Conservation (phyloP, 2,113 vertebrate species). For the Galemys pyrenaicus region DNA sequence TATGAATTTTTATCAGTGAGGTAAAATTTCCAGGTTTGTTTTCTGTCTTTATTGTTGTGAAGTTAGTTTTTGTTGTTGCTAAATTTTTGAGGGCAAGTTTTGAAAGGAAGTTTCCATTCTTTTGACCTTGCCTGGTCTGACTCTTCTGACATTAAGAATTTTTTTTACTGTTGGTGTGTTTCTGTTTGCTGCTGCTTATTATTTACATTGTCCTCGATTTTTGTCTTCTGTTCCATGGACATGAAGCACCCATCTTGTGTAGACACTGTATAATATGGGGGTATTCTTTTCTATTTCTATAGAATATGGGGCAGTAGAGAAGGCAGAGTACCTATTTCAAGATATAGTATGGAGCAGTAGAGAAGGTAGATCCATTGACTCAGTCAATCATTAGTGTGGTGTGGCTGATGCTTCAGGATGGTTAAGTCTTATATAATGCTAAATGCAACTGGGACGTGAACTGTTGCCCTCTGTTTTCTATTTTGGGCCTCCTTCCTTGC, state of each 20-base stretch:
- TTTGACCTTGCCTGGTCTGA: not conserved
- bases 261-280: not conserved
- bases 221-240: not conserved
- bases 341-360: not conserved
- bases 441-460: not conserved
- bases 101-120: constrained; percentile 11
- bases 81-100: not conserved
- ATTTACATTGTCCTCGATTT: not conserved
- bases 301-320: not conserved
- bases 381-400: not conserved
- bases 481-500: not conserved
- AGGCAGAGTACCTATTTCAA: no score
- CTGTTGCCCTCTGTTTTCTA: not conserved
- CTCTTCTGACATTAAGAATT: not conserved
- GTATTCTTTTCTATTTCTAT: no score
- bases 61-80: not conserved
- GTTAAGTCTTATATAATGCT: not conserved
- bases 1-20: not conserved
- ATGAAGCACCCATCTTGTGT: not conserved
- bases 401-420: not conserved
- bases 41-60: not conserved
- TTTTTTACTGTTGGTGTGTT: not conserved
- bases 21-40: not conserved
- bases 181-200: not conserved
- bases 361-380: not conserved